phyloP scores from a whole-genome alignment of 1,140 invertebrate genomes.

The Leucophenga varia region DNA sequence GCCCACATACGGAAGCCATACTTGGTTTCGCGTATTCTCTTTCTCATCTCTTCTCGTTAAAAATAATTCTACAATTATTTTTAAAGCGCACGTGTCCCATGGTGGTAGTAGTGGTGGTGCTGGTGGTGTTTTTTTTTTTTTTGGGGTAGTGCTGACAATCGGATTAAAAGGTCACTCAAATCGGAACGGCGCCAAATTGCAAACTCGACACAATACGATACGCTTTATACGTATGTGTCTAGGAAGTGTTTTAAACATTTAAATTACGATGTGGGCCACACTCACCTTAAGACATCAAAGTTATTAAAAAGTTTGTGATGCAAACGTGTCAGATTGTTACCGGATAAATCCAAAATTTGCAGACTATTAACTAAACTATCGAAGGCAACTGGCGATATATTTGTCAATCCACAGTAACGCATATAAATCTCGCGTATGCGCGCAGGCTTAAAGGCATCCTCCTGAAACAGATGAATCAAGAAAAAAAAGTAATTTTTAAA shows the following conservation, averaged over 20 bases:
- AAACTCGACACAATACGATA: too few species aligned
- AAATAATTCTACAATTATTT: too few species aligned
- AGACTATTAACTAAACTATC: constrained; percentile 76
- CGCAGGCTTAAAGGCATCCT: constrained; percentile 75
- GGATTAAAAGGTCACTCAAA: constrained; percentile 30
- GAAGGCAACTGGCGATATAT: constrained; percentile 74
- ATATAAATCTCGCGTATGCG: constrained; percentile 79
- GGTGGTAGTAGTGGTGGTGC: too few species aligned
- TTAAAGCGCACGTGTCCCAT: too few species aligned
- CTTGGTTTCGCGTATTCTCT: not conserved
- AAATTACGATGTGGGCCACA: too few species aligned
- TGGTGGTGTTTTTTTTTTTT: too few species aligned
- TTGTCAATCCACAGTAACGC: constrained; percentile 71
- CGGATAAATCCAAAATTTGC: constrained; percentile 76
- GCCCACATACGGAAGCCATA: constrained; percentile 35
- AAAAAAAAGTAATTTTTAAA: not conserved
- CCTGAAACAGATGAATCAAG: too few species aligned
- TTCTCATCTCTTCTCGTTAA: too few species aligned
- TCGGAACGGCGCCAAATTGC: too few species aligned
- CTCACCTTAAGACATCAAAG: constrained; percentile 61
- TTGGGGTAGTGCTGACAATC: constrained; percentile 22
- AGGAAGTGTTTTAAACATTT: too few species aligned
- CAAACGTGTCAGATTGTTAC: constrained; percentile 77
- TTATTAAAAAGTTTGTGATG: constrained; percentile 66
- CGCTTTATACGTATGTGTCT: too few species aligned